Evolutionary conservation across 1,140 invertebrate genomes (phyloP).

Genomic region (Lasioglossum albipes): DNA sequence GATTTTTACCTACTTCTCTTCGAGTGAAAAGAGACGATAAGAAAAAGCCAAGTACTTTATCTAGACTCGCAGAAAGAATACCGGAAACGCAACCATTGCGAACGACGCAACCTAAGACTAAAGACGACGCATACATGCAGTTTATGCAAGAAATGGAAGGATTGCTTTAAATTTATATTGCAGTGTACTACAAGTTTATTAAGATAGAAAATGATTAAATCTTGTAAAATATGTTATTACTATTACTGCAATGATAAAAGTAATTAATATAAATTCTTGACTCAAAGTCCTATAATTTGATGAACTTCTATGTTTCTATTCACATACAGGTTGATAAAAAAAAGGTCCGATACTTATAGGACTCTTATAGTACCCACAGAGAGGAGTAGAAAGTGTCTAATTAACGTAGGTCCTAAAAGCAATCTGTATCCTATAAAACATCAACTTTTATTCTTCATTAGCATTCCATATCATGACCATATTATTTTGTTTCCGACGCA

Average conservation of each 20-base stretch:
- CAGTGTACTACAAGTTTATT: slow-evolving; percentile 51
- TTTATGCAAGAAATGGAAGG: slow-evolving; percentile 99
- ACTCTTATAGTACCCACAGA: too few relatives aligned
- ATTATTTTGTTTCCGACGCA: too few relatives aligned
- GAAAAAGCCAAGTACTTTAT: slow-evolving; percentile 75
- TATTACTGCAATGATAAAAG: slow-evolving; percentile 20
- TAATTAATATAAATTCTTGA: slow-evolving; percentile 16
- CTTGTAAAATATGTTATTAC: slow-evolving; percentile 45
- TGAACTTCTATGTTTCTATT: slow-evolving; percentile 11
- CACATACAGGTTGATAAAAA: not conserved
- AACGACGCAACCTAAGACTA: slow-evolving; percentile 83
- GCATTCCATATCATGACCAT: too few relatives aligned
- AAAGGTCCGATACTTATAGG: too few relatives aligned
- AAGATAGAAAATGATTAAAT: slow-evolving; percentile 31
- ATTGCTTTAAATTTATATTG: slow-evolving; percentile 83
- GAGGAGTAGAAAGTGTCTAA: too few relatives aligned
- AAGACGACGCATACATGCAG: slow-evolving; percentile 98
- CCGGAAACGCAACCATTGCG: slow-evolving; percentile 75
- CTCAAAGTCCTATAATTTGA: not conserved
- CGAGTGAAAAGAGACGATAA: slow-evolving; percentile 93
- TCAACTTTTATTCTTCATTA: too few relatives aligned
- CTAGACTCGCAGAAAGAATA: slow-evolving; percentile 75
- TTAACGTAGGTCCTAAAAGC: too few relatives aligned
- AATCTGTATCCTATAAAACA: too few relatives aligned
- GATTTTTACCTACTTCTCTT: slow-evolving; percentile 95